Conservation (phyloP, 2,113 vertebrate species). For the Antechinus stuartii region DNA sequence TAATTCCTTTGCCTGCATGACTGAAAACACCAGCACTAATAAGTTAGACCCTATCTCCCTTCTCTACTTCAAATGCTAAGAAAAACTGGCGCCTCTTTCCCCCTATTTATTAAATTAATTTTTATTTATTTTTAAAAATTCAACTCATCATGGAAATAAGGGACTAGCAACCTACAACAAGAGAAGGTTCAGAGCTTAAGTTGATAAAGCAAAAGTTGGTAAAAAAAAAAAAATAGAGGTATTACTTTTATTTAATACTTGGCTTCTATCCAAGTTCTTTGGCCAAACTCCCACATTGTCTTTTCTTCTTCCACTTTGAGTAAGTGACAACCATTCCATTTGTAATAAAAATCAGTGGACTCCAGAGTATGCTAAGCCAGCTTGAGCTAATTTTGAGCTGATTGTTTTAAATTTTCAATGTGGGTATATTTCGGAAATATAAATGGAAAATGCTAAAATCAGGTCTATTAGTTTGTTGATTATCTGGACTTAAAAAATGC, state of each 20-base stretch:
- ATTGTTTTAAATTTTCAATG: background rate
- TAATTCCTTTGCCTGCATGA: too few relatives aligned
- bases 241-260: background rate
- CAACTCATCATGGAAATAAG: background rate
- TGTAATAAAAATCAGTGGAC: background rate
- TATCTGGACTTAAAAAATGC: background rate
- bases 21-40: background rate
- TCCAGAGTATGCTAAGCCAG: background rate
- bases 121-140: background rate
- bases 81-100: background rate
- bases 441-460: background rate
- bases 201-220: background rate
- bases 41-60: background rate
- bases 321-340: background rate
- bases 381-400: background rate
- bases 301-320: background rate
- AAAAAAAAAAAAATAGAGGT: background rate
- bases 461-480: background rate
- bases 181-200: background rate
- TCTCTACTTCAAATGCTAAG: background rate
- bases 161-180: background rate
- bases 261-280: background rate
- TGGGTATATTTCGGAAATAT: background rate
- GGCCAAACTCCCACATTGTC: background rate
- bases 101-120: background rate